A percentile compares a stretch with the other conserved stretches of the same genome.
Conservation (phyloP, 2,113 vertebrate genomes). For the Anoplopoma fimbria region DNA sequence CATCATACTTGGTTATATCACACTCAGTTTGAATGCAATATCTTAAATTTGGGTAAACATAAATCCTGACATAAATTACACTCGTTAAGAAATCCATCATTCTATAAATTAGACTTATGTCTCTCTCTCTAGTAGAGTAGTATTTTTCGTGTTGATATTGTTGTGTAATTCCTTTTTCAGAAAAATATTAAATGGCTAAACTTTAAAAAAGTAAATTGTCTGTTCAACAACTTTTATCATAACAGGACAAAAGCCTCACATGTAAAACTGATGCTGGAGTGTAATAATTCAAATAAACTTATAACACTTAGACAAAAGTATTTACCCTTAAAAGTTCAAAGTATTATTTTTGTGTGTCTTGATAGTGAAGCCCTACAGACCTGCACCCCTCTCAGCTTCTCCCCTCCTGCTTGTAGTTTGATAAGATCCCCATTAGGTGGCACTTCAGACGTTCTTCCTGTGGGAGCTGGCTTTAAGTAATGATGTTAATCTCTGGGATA, state of each 20-base stretch:
- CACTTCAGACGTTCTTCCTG: neutral
- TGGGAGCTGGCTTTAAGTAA: slow-evolving; percentile 9
- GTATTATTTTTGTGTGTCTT: neutral
- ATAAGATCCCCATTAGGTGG: slow-evolving; percentile 33
- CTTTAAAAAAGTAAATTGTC: neutral
- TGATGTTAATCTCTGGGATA: neutral
- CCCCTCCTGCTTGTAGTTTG: slow-evolving; percentile 38
- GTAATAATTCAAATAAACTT: neutral
- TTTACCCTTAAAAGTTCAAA: neutral
- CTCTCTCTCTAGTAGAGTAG: neutral
- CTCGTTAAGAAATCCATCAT: neutral
- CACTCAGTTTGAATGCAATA: neutral
- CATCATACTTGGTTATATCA: too few relatives aligned
- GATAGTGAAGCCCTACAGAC: neutral
- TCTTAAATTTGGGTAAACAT: too few relatives aligned
- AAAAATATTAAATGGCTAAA: neutral
- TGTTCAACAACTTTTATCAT: neutral
- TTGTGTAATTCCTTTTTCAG: neutral
- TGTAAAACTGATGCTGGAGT: neutral
- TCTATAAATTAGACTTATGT: neutral
- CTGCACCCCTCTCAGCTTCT: too few relatives aligned
- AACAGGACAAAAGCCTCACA: neutral
- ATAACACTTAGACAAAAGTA: neutral
- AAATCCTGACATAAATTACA: too few relatives aligned
- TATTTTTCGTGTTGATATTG: neutral